A percentile compares a stretch with the other conserved stretches of the same genome.
These are phyloP conservation scores for Epinephelus fuscoguttatus DNA, from an alignment of 2,113 vertebrate species.

Conservation along the genomic window DNA sequence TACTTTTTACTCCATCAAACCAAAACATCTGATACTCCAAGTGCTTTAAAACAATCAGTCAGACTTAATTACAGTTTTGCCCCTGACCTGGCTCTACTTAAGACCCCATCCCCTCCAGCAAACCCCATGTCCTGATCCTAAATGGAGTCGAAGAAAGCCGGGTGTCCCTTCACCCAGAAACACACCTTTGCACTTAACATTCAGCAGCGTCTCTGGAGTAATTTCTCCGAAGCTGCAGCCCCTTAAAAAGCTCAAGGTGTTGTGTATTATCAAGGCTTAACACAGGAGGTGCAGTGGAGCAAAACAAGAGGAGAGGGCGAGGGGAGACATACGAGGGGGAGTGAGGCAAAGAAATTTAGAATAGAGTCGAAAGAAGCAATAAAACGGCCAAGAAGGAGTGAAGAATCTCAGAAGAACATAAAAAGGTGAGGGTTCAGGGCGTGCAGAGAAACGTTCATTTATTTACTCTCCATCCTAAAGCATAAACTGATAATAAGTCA, in stretches of 20 bases:
- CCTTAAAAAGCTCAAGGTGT: constrained; percentile 57
- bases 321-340: neutral
- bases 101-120: constrained; percentile 2
- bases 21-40: neutral
- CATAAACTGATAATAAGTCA: constrained; percentile 76
- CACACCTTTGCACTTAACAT: constrained; percentile 28
- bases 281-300: constrained; percentile 1
- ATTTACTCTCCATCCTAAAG: constrained; percentile 52
- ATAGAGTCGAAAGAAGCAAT: constrained; percentile 23
- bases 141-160: constrained; percentile 3
- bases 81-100: constrained; percentile 16
- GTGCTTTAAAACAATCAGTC: constrained; percentile 9
- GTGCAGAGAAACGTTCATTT: constrained; percentile 51
- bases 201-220: constrained; percentile 1
- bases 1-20: neutral
- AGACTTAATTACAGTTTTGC: neutral
- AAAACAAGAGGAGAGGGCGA: neutral
- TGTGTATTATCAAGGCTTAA: constrained; percentile 52
- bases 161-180: constrained; percentile 16
- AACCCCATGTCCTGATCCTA: constrained; percentile 3
- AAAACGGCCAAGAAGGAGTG: constrained; percentile 29
- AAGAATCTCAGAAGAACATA: constrained; percentile 39
- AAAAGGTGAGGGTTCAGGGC: constrained; percentile 53
- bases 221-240: constrained; percentile 30
- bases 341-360: constrained; percentile 7